Evolutionary conservation across 1,140 invertebrate species (phyloP).

Genomic region (Heliconius congener): DNA sequence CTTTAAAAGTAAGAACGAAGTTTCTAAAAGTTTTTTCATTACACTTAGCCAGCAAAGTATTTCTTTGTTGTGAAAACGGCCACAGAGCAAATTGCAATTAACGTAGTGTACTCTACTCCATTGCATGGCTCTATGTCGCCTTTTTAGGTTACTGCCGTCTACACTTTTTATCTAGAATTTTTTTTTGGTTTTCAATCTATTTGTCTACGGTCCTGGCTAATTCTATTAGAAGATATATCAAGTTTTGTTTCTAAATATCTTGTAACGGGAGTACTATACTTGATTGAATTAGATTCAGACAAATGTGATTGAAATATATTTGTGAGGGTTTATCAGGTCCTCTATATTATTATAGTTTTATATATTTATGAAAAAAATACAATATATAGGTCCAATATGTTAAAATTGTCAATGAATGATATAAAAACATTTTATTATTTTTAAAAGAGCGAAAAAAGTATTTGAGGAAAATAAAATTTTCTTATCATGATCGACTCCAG

Average conservation of each 20-base stretch:
- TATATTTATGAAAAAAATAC: background rate
- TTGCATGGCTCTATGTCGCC: background rate
- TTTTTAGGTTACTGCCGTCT: background rate
- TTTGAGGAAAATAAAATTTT: no score
- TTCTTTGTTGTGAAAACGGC: slow-evolving; percentile 36
- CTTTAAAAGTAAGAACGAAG: slow-evolving; percentile 33
- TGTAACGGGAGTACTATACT: background rate
- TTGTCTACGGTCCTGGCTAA: background rate
- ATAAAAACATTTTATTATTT: background rate
- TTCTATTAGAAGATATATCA: background rate
- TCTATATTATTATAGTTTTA: background rate
- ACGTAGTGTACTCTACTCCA: slow-evolving; percentile 23
- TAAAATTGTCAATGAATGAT: background rate
- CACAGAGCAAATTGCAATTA: slow-evolving; percentile 37
- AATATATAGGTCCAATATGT: background rate
- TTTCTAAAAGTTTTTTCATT: slow-evolving; percentile 44
- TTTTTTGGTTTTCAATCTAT: background rate
- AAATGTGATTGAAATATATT: background rate
- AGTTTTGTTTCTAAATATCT: background rate
- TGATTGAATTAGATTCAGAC: background rate
- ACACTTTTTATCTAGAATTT: background rate
- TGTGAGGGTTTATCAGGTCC: background rate
- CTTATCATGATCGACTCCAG: no score
- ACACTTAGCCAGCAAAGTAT: slow-evolving; percentile 36
- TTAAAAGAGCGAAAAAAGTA: no score